A percentile compares a stretch with the other conserved stretches of the same genome.
phyloP scores from a whole-genome alignment of 2,113 vertebrate genomes.

The Phylloscopus trochilus region DNA sequence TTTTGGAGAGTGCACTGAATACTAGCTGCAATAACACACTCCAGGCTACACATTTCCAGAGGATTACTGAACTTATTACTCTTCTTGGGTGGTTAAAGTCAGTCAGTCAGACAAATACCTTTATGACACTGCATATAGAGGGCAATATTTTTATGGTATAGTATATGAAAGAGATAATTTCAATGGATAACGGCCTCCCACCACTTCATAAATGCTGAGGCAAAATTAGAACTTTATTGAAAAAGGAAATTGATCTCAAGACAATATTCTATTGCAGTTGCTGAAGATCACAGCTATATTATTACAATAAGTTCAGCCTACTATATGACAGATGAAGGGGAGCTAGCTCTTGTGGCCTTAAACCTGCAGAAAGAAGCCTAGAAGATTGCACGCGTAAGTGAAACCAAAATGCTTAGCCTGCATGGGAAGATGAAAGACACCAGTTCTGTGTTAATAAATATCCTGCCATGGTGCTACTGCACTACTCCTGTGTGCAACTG shows the following conservation, averaged over 20 bases:
- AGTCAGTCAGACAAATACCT: constrained; percentile 43
- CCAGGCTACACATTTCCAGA: constrained; percentile 40
- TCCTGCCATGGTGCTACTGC: neutral
- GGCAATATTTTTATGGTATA: constrained; percentile 32
- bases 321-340: neutral
- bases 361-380: neutral
- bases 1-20: neutral
- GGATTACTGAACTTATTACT: constrained; percentile 64
- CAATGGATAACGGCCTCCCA: neutral
- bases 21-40: constrained; percentile 50
- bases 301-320: neutral
- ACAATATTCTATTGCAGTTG: constrained; percentile 12
- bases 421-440: neutral
- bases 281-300: constrained; percentile 49
- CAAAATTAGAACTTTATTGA: constrained; percentile 45
- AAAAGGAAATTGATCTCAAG: constrained; percentile 61
- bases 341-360: neutral
- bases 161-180: constrained; percentile 64
- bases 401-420: neutral
- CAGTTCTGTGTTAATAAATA: neutral
- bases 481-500: neutral
- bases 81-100: constrained; percentile 64
- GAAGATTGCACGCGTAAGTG: neutral
- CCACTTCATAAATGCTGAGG: constrained; percentile 55
- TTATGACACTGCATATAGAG: neutral